A percentile compares a stretch with the other conserved stretches of the same genome.
Conservation (phyloP, 2,113 vertebrate genomes). For the Henicopernis longicauda region DNA sequence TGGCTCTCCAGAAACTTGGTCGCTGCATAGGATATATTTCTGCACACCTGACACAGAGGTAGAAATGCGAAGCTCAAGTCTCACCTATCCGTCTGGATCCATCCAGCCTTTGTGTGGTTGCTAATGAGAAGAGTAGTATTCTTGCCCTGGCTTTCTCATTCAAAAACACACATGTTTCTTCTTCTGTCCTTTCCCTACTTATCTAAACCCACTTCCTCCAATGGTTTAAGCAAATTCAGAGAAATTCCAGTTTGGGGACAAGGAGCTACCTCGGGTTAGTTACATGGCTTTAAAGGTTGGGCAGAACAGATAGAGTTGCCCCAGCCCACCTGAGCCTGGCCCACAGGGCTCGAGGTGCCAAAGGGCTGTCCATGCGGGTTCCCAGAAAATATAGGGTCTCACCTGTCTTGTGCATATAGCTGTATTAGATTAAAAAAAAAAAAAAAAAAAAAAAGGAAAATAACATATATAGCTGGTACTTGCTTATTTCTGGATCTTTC, state of each 20-base stretch:
- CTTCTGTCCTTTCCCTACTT: neutral
- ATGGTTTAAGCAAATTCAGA: neutral
- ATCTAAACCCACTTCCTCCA: neutral
- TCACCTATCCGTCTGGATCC: rapidly evolving
- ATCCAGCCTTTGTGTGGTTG: neutral
- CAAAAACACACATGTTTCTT: neutral
- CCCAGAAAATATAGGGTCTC: neutral
- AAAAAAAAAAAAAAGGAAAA: neutral
- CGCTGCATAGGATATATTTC: neutral
- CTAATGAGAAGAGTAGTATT: neutral
- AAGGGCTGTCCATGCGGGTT: neutral
- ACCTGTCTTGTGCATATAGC: neutral
- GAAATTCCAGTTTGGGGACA: neutral
- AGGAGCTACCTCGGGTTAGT: neutral
- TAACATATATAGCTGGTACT: neutral
- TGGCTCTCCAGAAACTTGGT: neutral
- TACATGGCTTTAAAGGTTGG: neutral
- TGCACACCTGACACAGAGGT: neutral
- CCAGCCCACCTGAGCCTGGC: neutral
- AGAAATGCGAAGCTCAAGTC: neutral
- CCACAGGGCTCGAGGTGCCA: rapidly evolving
- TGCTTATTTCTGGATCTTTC: neutral
- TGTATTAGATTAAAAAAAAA: neutral
- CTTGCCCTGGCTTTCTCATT: neutral
- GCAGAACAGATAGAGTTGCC: neutral